Evolutionary conservation across 2,797 vertebrate genomes (phyloP).

Genomic region (Acanthurus tractus): DNA sequence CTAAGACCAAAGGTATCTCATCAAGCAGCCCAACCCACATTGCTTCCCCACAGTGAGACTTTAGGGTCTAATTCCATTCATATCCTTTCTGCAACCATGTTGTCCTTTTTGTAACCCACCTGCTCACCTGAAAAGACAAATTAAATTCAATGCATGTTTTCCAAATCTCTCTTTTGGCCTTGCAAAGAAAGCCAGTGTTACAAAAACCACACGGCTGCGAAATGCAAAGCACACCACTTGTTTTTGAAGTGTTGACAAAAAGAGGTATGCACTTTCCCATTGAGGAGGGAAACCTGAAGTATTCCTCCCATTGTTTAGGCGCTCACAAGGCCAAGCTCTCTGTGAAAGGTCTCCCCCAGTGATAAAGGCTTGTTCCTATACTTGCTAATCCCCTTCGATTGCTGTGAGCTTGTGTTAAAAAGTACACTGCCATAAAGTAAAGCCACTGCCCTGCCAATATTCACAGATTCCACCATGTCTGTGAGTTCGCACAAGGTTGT

Average conservation of each 20-base stretch:
- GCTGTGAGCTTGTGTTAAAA: slow-evolving; percentile 37
- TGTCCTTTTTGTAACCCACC: slow-evolving; percentile 33
- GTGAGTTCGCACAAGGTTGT: slow-evolving; percentile 32
- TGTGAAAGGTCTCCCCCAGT: slow-evolving; percentile 44
- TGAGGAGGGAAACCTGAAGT: slow-evolving; percentile 63
- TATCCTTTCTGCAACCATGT: not conserved
- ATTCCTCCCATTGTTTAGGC: slow-evolving; percentile 62
- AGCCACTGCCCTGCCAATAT: not conserved
- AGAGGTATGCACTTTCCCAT: slow-evolving; percentile 67
- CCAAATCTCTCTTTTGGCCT: not conserved
- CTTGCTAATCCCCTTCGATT: slow-evolving; percentile 39
- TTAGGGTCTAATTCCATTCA: slow-evolving; percentile 12
- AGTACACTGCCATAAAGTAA: slow-evolving; percentile 26
- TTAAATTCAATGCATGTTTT: slow-evolving; percentile 37
- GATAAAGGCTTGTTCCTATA: slow-evolving; percentile 49
- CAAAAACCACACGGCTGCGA: slow-evolving; percentile 36
- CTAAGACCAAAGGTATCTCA: slow-evolving; percentile 31
- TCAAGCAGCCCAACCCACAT: slow-evolving; percentile 3
- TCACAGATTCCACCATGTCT: slow-evolving; percentile 28
- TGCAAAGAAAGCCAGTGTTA: slow-evolving; percentile 15
- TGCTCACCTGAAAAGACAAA: slow-evolving; percentile 46
- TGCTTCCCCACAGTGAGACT: not conserved
- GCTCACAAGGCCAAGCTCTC: slow-evolving; percentile 52
- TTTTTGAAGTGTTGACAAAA: slow-evolving; percentile 70
- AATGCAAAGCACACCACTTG: slow-evolving; percentile 62